Percentiles rank a stretch among this genome's conserved stretches.
These are phyloP conservation scores for Brachionus angularis DNA, from an alignment of 1,140 invertebrate genomes.

Conservation along the genomic window DNA sequence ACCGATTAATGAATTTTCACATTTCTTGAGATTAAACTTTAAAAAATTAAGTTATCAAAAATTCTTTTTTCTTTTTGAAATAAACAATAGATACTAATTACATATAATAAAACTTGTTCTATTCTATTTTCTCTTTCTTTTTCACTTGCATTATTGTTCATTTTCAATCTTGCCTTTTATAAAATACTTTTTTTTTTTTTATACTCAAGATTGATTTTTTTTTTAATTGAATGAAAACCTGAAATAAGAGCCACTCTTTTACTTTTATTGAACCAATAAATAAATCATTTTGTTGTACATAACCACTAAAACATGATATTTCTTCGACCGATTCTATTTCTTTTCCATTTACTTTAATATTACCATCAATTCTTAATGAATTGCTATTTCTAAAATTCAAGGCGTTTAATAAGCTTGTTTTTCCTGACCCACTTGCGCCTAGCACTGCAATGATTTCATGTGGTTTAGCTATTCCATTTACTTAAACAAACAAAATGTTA, in stretches of 20 bases:
- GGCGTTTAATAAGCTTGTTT: conserved; percentile 87
- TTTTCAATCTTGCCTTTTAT: conserved; percentile 81
- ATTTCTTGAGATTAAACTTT: conserved; percentile 76
- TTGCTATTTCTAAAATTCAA: conserved; percentile 73
- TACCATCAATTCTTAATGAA: conserved; percentile 69
- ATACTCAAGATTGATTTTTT: too few relatives aligned
- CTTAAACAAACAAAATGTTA: too few relatives aligned
- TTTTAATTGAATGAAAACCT: too few relatives aligned
- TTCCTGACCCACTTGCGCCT: conserved; percentile 67
- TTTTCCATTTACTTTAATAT: conserved; percentile 60
- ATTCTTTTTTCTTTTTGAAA: background rate
- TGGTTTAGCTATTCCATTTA: conserved; percentile 77
- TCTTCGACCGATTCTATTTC: conserved; percentile 51
- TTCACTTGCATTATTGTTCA: conserved; percentile 76
- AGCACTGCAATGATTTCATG: conserved; percentile 85
- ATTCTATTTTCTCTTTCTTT: conserved; percentile 73
- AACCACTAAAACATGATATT: conserved; percentile 77
- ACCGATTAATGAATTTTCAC: conserved; percentile 54
- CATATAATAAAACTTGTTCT: conserved; percentile 81
- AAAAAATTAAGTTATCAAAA: background rate
- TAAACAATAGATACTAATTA: conserved; percentile 55
- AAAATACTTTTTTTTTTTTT: too few relatives aligned
- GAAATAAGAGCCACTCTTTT: conserved; percentile 61
- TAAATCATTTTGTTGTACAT: conserved; percentile 78
- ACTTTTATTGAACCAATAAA: conserved; percentile 63